Base-by-base conservation (phyloP, 2,797 vertebrate genomes). In the Acipenser oxyrinchus region DNA sequence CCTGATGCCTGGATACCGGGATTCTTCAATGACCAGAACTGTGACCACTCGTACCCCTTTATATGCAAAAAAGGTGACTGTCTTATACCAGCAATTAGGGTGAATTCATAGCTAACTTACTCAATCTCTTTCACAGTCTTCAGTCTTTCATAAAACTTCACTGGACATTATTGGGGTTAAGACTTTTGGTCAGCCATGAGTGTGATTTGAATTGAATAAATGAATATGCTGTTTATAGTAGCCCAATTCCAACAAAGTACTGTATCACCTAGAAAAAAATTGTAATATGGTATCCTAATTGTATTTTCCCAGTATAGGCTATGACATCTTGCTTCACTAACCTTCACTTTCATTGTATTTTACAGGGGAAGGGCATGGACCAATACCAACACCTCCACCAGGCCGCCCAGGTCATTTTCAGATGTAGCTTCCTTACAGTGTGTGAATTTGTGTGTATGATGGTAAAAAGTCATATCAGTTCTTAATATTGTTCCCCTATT, bases 361-460 rank as follows among this genome's bases (percentile, higher is more conserved):
- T 57, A 13, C 2, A 91, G 90, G 70, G 23, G 88, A 86, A 67
- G 88, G 89, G 67, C 74, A 79, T 74, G 87, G 86, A 63, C 84
- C 85, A 52, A 86, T 82, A 62, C 87, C 82, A 1, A 71, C 71
- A 62, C 88, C 88, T 11, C 88, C 88, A 7, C 90, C 90, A 51
- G 77, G 84, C 69, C 88, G 88, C 71, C 89, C 90, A 86, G 88
- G 90, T 90, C 23, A 37, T 37, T 37, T 37, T 37, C 23, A 37
- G 2, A 37, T 37, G 23, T 3, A 37, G 23, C 23, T 37, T 2
- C 23, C 23, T 37, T 37, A 37, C 23, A 37, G 2, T 4, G 4
- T 37, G 23, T 37, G 23, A 37, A 37, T 37, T 37, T 37, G 23
- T 37, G 23, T 37, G 23, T 37, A 37, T 37, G 23, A 37, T 37